phyloP scores from a whole-genome alignment of 2,888 invertebrate genomes.

The Torymus tubicola region DNA sequence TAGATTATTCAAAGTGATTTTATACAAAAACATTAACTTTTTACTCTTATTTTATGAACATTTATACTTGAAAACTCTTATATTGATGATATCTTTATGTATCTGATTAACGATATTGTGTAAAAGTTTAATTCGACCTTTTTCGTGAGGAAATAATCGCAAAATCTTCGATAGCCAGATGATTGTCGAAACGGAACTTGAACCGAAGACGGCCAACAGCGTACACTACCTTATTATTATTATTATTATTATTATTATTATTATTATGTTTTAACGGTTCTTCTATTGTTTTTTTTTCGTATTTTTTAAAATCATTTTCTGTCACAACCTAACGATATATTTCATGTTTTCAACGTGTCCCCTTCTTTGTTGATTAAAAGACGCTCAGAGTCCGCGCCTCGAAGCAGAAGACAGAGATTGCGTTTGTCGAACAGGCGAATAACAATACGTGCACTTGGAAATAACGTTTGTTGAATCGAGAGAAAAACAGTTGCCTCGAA shows the following conservation, averaged over 20 bases:
- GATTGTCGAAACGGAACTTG: constrained; percentile 42
- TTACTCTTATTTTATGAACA: constrained; percentile 27
- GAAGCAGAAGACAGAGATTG: constrained; percentile 46
- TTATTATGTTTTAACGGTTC: constrained; percentile 29
- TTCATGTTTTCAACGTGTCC: constrained; percentile 27
- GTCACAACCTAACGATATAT: constrained; percentile 64
- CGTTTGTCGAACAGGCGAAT: neutral
- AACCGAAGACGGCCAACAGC: constrained; percentile 52
- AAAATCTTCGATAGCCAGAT: constrained; percentile 10
- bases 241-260: constrained; percentile 13
- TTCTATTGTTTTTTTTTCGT: constrained; percentile 39
- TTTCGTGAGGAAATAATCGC: constrained; percentile 1
- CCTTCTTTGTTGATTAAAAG: neutral
- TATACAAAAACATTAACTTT: constrained; percentile 32
- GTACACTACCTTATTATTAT: constrained; percentile 15
- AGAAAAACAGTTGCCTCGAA: neutral
- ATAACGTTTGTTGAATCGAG: constrained; percentile 25
- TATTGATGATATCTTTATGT: neutral
- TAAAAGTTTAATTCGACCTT: constrained; percentile 17
- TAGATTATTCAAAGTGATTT: constrained; percentile 4
- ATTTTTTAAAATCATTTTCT: constrained; percentile 49
- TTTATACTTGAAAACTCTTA: constrained; percentile 8
- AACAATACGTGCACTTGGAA: constrained; percentile 14
- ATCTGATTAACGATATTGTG: neutral
- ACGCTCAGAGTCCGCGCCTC: constrained; percentile 5